Evolutionary conservation across 2,888 invertebrate species (phyloP).

Genomic region (Andrena bucephala): DNA sequence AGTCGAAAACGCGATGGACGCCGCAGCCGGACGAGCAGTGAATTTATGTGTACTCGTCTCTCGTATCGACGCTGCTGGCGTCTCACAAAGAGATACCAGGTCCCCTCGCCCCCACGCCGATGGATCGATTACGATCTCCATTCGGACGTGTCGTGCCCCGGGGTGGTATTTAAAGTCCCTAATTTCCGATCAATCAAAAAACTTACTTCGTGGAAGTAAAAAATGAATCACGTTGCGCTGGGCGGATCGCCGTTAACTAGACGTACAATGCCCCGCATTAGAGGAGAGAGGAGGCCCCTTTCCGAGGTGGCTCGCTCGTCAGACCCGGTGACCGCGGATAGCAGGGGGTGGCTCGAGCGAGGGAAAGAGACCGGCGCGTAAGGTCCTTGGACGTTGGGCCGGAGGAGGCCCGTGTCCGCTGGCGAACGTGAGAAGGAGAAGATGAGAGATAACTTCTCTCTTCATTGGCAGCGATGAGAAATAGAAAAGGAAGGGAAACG

Average conservation of each 20-base stretch:
- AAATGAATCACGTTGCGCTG: conserved; percentile 77
- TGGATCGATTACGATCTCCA: conserved; percentile 81
- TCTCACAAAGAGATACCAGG: conserved; percentile 35
- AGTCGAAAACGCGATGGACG: conserved; percentile 55
- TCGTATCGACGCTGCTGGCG: conserved; percentile 10
- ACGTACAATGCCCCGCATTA: conserved; percentile 81
- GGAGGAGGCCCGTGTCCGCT: conserved; percentile 55
- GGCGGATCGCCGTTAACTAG: conserved; percentile 80
- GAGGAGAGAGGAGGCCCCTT: conserved; percentile 61
- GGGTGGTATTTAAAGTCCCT: conserved; percentile 82
- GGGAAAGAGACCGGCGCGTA: conserved; percentile 42
- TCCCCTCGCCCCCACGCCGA: conserved; percentile 40
- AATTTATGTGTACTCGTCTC: conserved; percentile 47
- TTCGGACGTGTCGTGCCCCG: conserved; percentile 81
- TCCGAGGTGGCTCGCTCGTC: conserved; percentile 69
- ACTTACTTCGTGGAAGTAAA: conserved; percentile 76
- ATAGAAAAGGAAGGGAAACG: conserved; percentile 79
- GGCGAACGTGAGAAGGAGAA: conserved; percentile 66
- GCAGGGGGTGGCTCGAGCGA: conserved; percentile 45
- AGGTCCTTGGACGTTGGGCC: conserved; percentile 42
- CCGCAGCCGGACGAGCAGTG: conserved; percentile 20
- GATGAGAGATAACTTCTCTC: conserved; percentile 79
- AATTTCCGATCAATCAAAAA: conserved; percentile 84
- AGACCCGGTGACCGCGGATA: conserved; percentile 64
- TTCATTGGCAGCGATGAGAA: conserved; percentile 75